Base-by-base conservation (phyloP, 2,797 vertebrate species). In the Brachyrhaphis roseni region DNA sequence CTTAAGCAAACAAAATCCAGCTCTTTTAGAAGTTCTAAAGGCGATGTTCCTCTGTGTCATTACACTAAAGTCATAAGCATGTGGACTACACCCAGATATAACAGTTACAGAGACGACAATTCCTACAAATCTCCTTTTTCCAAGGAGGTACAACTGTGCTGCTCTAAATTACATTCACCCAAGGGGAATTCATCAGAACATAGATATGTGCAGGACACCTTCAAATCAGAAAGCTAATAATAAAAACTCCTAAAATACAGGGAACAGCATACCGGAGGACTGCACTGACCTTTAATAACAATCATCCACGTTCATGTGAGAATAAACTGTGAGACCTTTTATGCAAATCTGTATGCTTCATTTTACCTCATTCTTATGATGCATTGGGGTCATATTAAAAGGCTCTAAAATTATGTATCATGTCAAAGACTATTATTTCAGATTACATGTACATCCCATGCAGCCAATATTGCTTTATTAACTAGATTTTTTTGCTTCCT, bases 91-190 rank as follows among this genome's bases (percentile, higher is more conserved):
- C 20, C 20, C 66, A 43, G 66, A 41, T 5, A 13, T 16, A 28
- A 45, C 10, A 45, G 26, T 28, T 28, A 71, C 26, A 45, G 13
- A 15, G 41, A 43, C 68, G 36, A 43, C 39, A n/a, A 28, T 71
- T 41, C 39, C 66, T 5, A n/a, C 66, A 70, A 43, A 43, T 23
- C 66, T 45, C 41, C 68, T n/a, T 28, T n/a, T 45, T 71, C 18
- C 41, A n/a, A 11, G n/a, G 26, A 71, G 41, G 6, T 45, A 28
- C 41, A 71, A 45, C 68, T n/a, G 12, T 45, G 68, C 41, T 45
- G 68, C 68, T 39, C 68, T 71, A 71, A 71, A 71, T 45, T 71
- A 71, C 11, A n/a, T 45, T n/a, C 43, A 71, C 68, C 68, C 41
- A 71, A 28, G 41, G 41, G 68, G 41, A 45, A 71, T 45, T 45